Evolutionary conservation across 2,888 invertebrate genomes (phyloP).

Genomic region (Oligia latruncula): DNA sequence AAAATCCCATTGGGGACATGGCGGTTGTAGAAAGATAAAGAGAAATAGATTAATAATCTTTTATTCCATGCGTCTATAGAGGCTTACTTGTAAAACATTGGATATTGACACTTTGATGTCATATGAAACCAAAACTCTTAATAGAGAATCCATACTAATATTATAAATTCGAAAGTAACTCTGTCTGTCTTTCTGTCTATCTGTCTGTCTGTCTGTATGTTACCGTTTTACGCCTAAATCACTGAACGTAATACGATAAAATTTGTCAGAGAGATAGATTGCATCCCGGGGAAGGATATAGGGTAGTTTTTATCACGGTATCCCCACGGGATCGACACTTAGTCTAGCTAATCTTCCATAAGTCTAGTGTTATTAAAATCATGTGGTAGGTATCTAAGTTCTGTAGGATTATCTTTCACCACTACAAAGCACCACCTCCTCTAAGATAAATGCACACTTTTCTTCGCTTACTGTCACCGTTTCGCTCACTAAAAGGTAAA

Average conservation of each 20-base stretch:
- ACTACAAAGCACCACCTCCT: background rate
- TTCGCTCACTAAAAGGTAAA: background rate
- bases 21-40: background rate
- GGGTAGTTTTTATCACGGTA: too few species aligned
- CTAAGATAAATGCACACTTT: background rate
- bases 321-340: too few species aligned
- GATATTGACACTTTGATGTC: background rate
- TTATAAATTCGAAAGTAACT: too few species aligned
- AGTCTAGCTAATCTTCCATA: background rate
- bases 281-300: too few species aligned
- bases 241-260: too few species aligned
- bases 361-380: background rate
- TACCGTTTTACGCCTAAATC: too few species aligned
- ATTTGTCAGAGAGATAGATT: too few species aligned
- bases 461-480: background rate
- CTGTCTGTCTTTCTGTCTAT: too few species aligned
- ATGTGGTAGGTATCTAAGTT: background rate
- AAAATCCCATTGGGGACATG: background rate
- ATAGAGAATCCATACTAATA: too few species aligned
- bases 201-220: too few species aligned
- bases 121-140: background rate
- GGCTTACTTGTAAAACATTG: background rate
- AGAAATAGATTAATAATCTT: background rate
- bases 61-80: background rate
- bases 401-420: background rate